Conservation (phyloP, 2,888 invertebrate genomes). For the Noctua pronuba region DNA sequence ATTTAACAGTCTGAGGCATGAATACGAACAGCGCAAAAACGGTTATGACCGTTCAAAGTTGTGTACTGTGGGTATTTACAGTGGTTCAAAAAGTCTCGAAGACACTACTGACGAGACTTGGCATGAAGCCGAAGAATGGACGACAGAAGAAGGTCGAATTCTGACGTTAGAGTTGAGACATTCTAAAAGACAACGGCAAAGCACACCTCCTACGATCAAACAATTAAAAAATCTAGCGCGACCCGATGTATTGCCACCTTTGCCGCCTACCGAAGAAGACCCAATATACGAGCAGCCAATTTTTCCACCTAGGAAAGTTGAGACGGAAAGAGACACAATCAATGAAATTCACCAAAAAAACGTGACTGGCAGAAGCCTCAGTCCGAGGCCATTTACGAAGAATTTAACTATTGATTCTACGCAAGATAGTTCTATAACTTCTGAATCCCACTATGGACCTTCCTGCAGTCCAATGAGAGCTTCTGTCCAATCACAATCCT, state of each 20-base stretch:
- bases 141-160: conserved; percentile 91
- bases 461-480: conserved; percentile 86
- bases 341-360: conserved; percentile 91
- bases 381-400: conserved; percentile 82
- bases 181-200: conserved; percentile 93
- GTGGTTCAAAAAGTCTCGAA: conserved; percentile 78
- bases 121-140: conserved; percentile 83
- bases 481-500: conserved; percentile 88
- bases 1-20: conserved; percentile 93
- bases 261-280: conserved; percentile 89
- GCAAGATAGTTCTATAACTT: conserved; percentile 71
- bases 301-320: conserved; percentile 89
- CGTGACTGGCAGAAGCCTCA: conserved; percentile 92
- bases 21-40: conserved; percentile 92
- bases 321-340: conserved; percentile 75
- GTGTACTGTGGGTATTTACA: conserved; percentile 73
- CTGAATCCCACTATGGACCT: conserved; percentile 78
- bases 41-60: conserved; percentile 84
- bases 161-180: conserved; percentile 94
- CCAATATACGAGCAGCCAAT: conserved; percentile 91
- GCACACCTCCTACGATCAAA: conserved; percentile 88
- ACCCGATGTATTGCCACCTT: conserved; percentile 93
- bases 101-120: conserved; percentile 77
- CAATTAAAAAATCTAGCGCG: conserved; percentile 88
- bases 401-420: conserved; percentile 74